Evolutionary conservation across 2,113 vertebrate species (phyloP).

Genomic region (Sinocyclocheilus maitianheensis): DNA sequence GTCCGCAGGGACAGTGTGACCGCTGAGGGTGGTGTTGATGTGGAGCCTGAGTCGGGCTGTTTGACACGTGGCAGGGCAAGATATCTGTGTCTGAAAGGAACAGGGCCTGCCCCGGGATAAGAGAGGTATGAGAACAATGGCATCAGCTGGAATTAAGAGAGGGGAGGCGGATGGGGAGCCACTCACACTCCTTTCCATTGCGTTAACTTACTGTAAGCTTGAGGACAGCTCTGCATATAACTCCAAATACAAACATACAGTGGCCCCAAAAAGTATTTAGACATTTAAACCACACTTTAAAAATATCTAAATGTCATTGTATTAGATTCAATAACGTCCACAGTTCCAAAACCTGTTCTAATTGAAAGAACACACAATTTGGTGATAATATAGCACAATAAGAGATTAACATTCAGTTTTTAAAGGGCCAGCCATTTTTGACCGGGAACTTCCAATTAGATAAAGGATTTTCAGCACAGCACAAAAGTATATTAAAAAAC

Average conservation of each 20-base stretch:
- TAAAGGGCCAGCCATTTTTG: not conserved
- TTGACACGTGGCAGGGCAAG: conserved; percentile 52
- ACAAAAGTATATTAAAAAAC: not conserved
- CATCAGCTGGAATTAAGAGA: conserved; percentile 51
- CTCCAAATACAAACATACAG: not conserved
- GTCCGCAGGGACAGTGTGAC: conserved; percentile 12
- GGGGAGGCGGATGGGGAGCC: not conserved
- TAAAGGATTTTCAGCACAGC: too few species aligned
- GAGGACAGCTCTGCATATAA: not conserved
- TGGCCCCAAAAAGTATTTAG: too few species aligned
- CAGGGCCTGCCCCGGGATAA: conserved; percentile 55
- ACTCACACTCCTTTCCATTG: conserved; percentile 16
- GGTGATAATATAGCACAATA: not conserved
- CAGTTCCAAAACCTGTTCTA: too few species aligned
- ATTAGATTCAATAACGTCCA: not conserved
- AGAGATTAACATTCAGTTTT: not conserved
- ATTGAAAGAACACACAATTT: too few species aligned
- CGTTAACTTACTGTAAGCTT: not conserved
- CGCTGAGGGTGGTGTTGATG: conserved; percentile 13
- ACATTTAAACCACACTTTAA: too few species aligned
- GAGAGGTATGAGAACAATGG: conserved; percentile 56
- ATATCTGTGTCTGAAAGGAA: conserved; percentile 49
- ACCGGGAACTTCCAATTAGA: not conserved
- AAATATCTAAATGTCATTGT: not conserved
- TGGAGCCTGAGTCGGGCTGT: conserved; percentile 38